These are phyloP conservation scores for Girardinus metallicus DNA, from an alignment of 2,797 vertebrate species.

Conservation along the genomic window DNA sequence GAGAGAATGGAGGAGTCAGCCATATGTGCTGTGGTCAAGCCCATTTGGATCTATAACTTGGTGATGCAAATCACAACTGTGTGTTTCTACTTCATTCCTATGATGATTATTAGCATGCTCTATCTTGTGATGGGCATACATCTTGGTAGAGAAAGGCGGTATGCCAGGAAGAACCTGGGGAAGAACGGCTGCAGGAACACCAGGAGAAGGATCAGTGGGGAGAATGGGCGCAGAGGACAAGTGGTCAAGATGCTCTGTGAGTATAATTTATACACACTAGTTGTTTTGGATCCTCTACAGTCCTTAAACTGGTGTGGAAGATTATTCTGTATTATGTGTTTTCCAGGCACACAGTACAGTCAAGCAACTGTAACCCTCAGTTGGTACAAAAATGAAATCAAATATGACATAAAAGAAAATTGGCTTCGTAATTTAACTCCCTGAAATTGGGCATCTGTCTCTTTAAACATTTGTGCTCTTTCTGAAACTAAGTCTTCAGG, in stretches of 20 bases:
- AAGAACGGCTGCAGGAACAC: slow-evolving; percentile 55
- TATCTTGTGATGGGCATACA: slow-evolving; percentile 83
- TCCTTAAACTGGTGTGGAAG: background rate
- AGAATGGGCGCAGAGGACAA: slow-evolving; percentile 77
- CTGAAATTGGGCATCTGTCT: no score
- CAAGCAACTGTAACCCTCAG: no score
- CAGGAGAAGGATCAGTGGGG: slow-evolving; percentile 69
- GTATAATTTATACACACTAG: background rate
- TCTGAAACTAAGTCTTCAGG: no score
- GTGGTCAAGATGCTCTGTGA: slow-evolving; percentile 86
- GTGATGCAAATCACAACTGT: slow-evolving; percentile 85
- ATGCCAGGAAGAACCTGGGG: slow-evolving; percentile 47
- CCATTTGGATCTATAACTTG: slow-evolving; percentile 85
- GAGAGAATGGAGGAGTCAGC: slow-evolving; percentile 80
- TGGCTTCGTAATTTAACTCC: no score
- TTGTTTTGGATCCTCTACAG: background rate
- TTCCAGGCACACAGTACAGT: no score
- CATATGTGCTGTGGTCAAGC: slow-evolving; percentile 82
- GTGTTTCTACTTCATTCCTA: slow-evolving; percentile 83
- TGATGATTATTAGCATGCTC: slow-evolving; percentile 81
- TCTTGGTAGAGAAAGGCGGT: slow-evolving; percentile 69
- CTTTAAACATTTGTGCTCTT: no score
- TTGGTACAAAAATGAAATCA: no score
- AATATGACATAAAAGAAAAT: no score
- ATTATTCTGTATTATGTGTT: background rate